phyloP scores from a whole-genome alignment of 2,888 invertebrate genomes.

The Venustoraphidia nigricollis region DNA sequence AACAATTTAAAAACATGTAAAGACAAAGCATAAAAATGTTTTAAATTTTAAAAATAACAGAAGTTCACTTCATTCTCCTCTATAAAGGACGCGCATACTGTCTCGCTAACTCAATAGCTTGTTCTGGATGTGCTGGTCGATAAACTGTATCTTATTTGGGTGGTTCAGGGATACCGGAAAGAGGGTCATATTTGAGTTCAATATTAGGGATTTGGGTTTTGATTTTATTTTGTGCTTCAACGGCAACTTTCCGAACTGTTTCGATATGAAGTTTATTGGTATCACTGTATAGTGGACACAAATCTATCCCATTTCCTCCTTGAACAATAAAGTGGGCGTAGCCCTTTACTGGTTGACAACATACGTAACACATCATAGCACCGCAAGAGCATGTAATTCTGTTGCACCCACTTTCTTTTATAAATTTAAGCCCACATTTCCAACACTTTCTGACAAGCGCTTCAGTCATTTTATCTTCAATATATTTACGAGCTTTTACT shows the following conservation, averaged over 20 bases:
- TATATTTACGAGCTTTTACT: slow-evolving; percentile 25
- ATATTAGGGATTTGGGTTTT: slow-evolving; percentile 18
- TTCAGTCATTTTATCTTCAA: slow-evolving; percentile 39
- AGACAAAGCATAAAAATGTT: too few species aligned
- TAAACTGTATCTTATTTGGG: slow-evolving; percentile 1
- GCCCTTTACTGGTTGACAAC: slow-evolving; percentile 30
- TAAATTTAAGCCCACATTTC: slow-evolving; percentile 30
- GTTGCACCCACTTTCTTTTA: slow-evolving; percentile 40
- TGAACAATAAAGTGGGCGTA: slow-evolving; percentile 38
- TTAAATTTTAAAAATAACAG: too few species aligned
- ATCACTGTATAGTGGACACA: slow-evolving; percentile 30
- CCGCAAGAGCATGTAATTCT: slow-evolving; percentile 40
- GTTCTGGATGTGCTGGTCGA: not conserved
- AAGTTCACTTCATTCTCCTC: too few species aligned
- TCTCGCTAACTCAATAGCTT: too few species aligned
- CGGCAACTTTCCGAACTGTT: slow-evolving; percentile 25
- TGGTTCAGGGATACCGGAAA: not conserved
- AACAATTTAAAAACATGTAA: too few species aligned
- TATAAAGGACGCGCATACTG: too few species aligned
- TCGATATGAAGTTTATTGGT: slow-evolving; percentile 23
- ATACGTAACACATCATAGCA: slow-evolving; percentile 38
- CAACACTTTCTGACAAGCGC: slow-evolving; percentile 31
- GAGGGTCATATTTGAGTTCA: slow-evolving; percentile 23
- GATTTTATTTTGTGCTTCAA: slow-evolving; percentile 23
- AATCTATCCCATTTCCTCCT: slow-evolving; percentile 21